Evolutionary conservation across 2,113 vertebrate species (phyloP).

Genomic region (Sinocyclocheilus anshuiensis): DNA sequence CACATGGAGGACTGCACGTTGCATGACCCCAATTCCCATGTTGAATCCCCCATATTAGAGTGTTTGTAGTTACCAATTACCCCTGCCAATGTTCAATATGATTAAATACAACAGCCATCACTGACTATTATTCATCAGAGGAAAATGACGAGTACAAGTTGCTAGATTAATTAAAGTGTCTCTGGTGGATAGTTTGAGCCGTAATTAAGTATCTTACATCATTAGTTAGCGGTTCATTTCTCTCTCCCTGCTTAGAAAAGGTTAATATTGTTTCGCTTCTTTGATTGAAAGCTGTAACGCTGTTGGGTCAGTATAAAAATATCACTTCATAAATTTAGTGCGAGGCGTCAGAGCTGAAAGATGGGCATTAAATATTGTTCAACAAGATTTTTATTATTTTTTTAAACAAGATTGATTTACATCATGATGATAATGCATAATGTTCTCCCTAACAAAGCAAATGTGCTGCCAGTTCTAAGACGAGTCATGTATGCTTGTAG

Average conservation of each 20-base stretch:
- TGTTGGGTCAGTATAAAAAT: constrained; percentile 28
- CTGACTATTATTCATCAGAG: constrained; percentile 45
- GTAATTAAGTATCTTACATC: constrained; percentile 59
- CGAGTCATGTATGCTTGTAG: not conserved
- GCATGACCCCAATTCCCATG: constrained; percentile 5
- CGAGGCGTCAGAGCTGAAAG: constrained; percentile 9
- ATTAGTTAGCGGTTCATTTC: constrained; percentile 53
- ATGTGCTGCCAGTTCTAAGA: not conserved
- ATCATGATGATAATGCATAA: constrained; percentile 14
- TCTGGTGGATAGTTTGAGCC: constrained; percentile 49
- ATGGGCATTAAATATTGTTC: not conserved
- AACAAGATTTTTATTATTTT: not conserved
- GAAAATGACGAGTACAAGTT: constrained; percentile 40
- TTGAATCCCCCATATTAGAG: not conserved
- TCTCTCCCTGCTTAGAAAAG: constrained; percentile 56
- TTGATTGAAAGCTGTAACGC: constrained; percentile 47
- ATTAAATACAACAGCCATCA: constrained; percentile 49
- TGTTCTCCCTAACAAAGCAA: not conserved
- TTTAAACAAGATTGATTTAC: not conserved
- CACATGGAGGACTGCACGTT: not conserved
- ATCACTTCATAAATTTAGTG: constrained; percentile 1
- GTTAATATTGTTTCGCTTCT: constrained; percentile 56
- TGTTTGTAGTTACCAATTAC: constrained; percentile 48
- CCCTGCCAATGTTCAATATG: constrained; percentile 44
- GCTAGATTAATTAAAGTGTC: constrained; percentile 59